Percentiles rank a stretch among this genome's conserved stretches.
Conservation (phyloP, 35 echinoderm and acorn worm genomes). For the Anneissia japonica region DNA sequence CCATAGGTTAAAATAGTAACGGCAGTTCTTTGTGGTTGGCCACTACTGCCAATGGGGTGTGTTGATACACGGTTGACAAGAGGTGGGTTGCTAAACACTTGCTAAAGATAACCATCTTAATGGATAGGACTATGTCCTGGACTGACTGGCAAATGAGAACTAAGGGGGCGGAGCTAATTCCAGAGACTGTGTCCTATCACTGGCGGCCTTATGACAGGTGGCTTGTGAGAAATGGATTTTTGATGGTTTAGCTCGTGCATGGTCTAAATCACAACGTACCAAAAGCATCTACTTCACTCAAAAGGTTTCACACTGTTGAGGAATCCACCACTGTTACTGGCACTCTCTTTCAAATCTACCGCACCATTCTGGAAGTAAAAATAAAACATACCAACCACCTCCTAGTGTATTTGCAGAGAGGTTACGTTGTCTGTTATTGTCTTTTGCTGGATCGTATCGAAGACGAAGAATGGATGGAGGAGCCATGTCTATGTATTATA, state of each 20-base stretch:
- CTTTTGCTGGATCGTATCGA: neutral
- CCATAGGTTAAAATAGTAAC: no score
- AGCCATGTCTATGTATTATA: conserved; percentile 68
- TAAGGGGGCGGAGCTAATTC: neutral
- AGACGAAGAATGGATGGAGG: conserved; percentile 35
- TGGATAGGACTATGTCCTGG: neutral
- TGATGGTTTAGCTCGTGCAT: neutral
- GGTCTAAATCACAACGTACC: neutral
- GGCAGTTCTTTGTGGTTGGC: neutral
- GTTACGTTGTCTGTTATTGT: no score
- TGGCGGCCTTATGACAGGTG: neutral
- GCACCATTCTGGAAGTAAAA: neutral
- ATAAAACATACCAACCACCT: neutral
- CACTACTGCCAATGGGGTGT: neutral
- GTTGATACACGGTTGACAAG: neutral
- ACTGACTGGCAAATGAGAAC: neutral
- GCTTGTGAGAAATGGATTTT: neutral
- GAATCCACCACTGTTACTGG: neutral
- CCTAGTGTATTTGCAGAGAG: neutral
- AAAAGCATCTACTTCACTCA: neutral
- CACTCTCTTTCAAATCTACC: no score
- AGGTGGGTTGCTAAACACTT: neutral
- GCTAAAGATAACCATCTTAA: neutral
- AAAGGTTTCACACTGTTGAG: neutral
- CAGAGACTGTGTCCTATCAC: neutral